Percentiles rank a stretch among this genome's conserved stretches.
These are phyloP conservation scores for Gobio gobio DNA, from an alignment of 2,113 vertebrate species.

Conservation along the genomic window DNA sequence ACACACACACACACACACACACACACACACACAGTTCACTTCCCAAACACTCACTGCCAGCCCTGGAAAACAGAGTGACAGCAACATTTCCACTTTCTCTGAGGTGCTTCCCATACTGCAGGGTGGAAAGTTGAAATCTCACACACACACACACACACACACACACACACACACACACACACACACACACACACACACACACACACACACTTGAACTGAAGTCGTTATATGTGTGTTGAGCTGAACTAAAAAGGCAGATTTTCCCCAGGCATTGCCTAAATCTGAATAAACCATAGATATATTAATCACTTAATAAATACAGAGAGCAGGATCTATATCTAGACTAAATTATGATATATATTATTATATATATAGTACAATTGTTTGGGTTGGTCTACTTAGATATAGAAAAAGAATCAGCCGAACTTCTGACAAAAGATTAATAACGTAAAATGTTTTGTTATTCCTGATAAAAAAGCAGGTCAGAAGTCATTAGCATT, in stretches of 20 bases:
- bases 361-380: too few relatives aligned
- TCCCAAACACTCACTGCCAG: slow-evolving; percentile 42
- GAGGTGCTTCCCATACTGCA: slow-evolving; percentile 57
- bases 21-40: slow-evolving; percentile 17
- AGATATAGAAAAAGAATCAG: too few relatives aligned
- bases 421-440: too few relatives aligned
- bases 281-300: not conserved
- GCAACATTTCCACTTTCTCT: slow-evolving; percentile 65
- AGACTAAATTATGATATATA: too few relatives aligned
- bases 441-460: too few relatives aligned
- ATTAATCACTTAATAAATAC: too few relatives aligned
- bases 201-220: slow-evolving; percentile 35
- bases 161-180: slow-evolving; percentile 22
- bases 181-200: slow-evolving; percentile 29
- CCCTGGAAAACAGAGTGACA: slow-evolving; percentile 55
- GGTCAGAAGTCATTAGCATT: too few relatives aligned
- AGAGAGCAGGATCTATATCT: too few relatives aligned
- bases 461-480: too few relatives aligned
- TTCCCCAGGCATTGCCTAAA: not conserved
- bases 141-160: slow-evolving; percentile 10
- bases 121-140: slow-evolving; percentile 49
- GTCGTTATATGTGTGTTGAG: slow-evolving; percentile 52
- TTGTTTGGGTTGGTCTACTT: too few relatives aligned
- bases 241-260: not conserved
- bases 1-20: slow-evolving; percentile 15